Evolutionary conservation across 2,797 vertebrate species (phyloP).

Genomic region (Macrochelys suwanniensis): DNA sequence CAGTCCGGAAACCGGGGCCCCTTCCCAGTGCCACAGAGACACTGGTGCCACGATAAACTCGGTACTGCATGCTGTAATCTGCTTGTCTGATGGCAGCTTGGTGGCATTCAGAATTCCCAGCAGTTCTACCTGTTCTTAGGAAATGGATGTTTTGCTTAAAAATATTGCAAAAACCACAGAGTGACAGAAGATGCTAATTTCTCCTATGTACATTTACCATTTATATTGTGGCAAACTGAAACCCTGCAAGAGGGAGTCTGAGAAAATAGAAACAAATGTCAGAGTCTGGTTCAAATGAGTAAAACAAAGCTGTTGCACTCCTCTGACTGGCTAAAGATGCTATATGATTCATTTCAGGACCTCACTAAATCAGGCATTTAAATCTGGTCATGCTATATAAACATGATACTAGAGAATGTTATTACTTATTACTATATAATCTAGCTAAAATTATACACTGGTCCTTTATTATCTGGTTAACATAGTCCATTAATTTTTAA

Average conservation of each 20-base stretch:
- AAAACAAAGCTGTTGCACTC: background rate
- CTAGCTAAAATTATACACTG: conserved; percentile 58
- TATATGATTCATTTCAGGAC: conserved; percentile 1
- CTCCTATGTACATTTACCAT: background rate
- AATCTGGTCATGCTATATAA: conserved; percentile 71
- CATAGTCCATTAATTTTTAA: conserved; percentile 60
- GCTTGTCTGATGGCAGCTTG: background rate
- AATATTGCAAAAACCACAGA: background rate
- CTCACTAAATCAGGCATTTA: conserved; percentile 70
- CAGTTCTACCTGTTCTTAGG: background rate
- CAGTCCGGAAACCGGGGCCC: too few species aligned
- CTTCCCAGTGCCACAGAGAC: too few species aligned
- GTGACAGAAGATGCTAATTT: background rate
- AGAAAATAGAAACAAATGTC: conserved; percentile 22
- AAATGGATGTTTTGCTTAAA: background rate
- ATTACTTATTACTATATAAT: conserved; percentile 65
- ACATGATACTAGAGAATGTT: conserved; percentile 59
- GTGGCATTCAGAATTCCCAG: background rate
- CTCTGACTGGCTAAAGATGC: background rate
- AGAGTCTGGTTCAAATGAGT: background rate
- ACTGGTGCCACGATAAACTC: too few species aligned
- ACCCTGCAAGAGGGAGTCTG: background rate
- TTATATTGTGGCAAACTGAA: background rate
- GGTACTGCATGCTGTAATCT: background rate
- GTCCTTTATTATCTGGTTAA: conserved; percentile 51